Evolutionary conservation across 2,797 vertebrate genomes (phyloP).

Genomic region (Falco naumanni): DNA sequence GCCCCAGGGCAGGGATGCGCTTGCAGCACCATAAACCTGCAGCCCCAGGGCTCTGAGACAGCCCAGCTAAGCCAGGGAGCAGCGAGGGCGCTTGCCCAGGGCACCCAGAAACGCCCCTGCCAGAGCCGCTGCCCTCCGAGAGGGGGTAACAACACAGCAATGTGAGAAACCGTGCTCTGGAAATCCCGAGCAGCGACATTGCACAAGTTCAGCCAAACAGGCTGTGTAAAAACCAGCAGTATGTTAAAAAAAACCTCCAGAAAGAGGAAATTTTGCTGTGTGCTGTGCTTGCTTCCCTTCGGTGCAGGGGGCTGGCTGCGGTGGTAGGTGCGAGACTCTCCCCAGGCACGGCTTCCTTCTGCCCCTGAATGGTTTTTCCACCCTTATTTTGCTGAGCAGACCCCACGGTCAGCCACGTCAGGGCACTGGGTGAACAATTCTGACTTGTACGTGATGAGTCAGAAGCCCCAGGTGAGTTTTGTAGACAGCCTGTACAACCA

Average conservation of each 20-base stretch:
- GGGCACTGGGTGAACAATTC: background rate
- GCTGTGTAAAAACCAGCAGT: background rate
- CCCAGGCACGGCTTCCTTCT: background rate
- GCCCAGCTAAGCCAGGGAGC: background rate
- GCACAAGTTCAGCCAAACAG: background rate
- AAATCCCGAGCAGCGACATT: slow-evolving; percentile 3
- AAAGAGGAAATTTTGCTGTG: slow-evolving; percentile 37
- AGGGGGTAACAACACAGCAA: fast-evolving
- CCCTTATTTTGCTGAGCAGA: background rate
- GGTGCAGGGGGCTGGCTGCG: fast-evolving
- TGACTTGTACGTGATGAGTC: background rate
- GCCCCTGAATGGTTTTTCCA: background rate
- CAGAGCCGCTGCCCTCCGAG: fast-evolving
- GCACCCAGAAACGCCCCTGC: background rate
- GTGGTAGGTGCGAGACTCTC: background rate
- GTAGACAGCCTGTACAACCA: background rate
- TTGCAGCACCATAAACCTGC: background rate
- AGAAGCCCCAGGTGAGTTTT: background rate
- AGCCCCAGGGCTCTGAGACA: fast-evolving
- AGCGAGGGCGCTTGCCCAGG: background rate
- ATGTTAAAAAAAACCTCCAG: slow-evolving; percentile 39
- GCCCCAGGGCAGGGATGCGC: background rate
- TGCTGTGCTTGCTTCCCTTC: background rate
- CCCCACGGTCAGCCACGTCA: fast-evolving
- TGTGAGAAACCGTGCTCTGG: background rate